Evolutionary conservation across 2,797 vertebrate genomes (phyloP), one percentile per base, ranked within the genome.

Genomic region (Champsocephalus gunnari): DNA sequence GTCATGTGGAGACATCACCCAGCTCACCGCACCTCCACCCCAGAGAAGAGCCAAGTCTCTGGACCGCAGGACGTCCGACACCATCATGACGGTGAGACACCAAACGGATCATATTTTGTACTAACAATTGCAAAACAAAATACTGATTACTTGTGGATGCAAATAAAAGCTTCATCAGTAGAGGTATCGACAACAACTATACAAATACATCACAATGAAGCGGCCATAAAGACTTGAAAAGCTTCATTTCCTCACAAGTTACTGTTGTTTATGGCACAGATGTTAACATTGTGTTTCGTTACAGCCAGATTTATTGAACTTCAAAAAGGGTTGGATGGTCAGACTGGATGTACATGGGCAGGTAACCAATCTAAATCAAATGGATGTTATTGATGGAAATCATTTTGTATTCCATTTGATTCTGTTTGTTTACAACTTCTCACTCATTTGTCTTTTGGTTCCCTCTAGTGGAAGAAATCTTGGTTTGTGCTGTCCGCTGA

Each of bases 301-400:
- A 56, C 79, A 95, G 94, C 92, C 91, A 7, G 93, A 94, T 85
- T 79, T 95, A 63, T 81, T 94, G 17, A 94, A 94, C 81, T 93
- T 94, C 78, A 94, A 94, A 71, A 95, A 95, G 82, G 94, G 94
- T 19, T 94, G 94, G 94, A 89, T 95, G 88, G 84, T 94, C 28
- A 94, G 87, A 54, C 43, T 93, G 80, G 84, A 94, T 48, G 77
- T 83, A 47, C 72, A 75, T 11, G 81, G 87, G 0, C 81, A 93
- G 93, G 94, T 95, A 82, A 38, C 2, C 3, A 41, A 5, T 51
- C 53, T 19, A 1, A 41, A 44, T 41, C 16, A 0, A 5, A 13
- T 3, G 24, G 17, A 0, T 12, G 4, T 12, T 69, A 2, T 41
- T 55, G 4, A 28, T 54, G 48, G 4, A 1, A 64, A 54, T 28